A percentile compares a stretch with the other conserved stretches of the same genome.
phyloP scores from a whole-genome alignment of 2,888 invertebrate genomes.

The Palloptera scutellata region DNA sequence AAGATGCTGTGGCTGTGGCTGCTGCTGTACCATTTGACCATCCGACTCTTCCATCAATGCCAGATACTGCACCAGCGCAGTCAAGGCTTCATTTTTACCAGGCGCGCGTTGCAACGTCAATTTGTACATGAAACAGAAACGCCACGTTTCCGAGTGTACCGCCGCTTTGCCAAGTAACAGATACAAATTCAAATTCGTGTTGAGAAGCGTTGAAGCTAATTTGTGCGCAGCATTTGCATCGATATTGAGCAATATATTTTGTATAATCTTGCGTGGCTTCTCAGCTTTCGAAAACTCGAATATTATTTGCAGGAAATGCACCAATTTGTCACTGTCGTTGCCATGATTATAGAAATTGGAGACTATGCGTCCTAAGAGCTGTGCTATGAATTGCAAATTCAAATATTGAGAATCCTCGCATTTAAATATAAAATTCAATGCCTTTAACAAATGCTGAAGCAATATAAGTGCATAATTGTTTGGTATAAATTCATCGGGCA shows the following conservation, averaged over 20 bases:
- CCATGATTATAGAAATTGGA: constrained; percentile 66
- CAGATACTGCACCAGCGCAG: constrained; percentile 72
- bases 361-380: constrained; percentile 71
- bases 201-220: constrained; percentile 67
- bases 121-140: constrained; percentile 71
- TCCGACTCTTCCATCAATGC: constrained; percentile 55
- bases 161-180: constrained; percentile 66
- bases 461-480: constrained; percentile 69
- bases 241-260: constrained; percentile 67
- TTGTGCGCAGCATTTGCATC: constrained; percentile 66
- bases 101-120: constrained; percentile 69
- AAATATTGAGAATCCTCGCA: constrained; percentile 44
- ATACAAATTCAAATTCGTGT: constrained; percentile 62
- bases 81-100: constrained; percentile 65
- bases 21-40: constrained; percentile 14
- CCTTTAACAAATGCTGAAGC: constrained; percentile 69
- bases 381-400: constrained; percentile 63
- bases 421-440: constrained; percentile 69
- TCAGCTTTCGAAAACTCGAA: constrained; percentile 54
- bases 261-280: constrained; percentile 38
- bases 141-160: constrained; percentile 70
- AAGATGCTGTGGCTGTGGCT: constrained; percentile 23
- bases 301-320: constrained; percentile 68
- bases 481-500: constrained; percentile 69
- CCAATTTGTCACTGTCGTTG: constrained; percentile 65